A percentile compares a stretch with the other conserved stretches of the same genome.
Conservation (phyloP, 2,113 vertebrate species). For the Pteropus alecto region DNA sequence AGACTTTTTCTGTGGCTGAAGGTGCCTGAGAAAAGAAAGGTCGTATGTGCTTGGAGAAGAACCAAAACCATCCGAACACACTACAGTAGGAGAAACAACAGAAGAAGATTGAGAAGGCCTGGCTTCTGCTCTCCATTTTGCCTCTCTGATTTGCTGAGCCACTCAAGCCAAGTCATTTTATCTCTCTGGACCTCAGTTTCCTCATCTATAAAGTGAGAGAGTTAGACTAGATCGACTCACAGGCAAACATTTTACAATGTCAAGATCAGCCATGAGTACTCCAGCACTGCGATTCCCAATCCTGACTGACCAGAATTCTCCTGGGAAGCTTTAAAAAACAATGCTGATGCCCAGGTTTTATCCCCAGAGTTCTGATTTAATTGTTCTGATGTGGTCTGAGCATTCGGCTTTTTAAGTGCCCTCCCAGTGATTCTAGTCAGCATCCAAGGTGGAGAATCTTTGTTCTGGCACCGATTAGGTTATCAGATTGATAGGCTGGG, state of each 20-base stretch:
- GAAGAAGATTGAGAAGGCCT: not conserved
- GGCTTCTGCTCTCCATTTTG: not conserved
- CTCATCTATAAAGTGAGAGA: not conserved
- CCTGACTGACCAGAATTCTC: not conserved
- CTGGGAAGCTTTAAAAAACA: not conserved
- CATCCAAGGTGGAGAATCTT: not conserved
- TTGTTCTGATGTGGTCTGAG: not conserved
- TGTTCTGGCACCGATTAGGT: not conserved
- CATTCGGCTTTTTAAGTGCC: not conserved
- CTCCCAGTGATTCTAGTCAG: not conserved
- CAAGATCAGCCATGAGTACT: not conserved
- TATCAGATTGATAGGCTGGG: not conserved
- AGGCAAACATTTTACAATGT: not conserved
- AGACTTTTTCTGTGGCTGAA: not conserved
- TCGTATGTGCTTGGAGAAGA: not conserved
- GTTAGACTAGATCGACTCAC: not conserved
- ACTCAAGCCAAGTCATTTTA: not conserved
- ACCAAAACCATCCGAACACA: not conserved
- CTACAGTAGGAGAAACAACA: rapidly evolving
- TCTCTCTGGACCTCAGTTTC: not conserved
- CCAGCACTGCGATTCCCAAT: too few species aligned
- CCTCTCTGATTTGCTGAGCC: not conserved
- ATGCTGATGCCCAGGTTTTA: not conserved
- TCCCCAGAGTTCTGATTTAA: not conserved
- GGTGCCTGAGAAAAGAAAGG: not conserved